phyloP scores from a whole-genome alignment of 2,888 invertebrate genomes.

The Patella depressa region DNA sequence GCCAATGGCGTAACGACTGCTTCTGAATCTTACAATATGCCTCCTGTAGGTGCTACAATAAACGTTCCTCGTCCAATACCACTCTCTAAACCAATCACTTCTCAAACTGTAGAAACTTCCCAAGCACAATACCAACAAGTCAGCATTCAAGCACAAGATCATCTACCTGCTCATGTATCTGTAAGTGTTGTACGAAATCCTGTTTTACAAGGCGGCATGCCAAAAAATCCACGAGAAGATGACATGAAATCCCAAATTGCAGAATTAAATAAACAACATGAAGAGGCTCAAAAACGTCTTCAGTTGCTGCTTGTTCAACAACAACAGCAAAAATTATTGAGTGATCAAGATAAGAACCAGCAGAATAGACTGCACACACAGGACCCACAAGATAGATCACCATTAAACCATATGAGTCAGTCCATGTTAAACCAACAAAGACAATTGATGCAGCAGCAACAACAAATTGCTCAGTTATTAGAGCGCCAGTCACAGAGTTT shows the following conservation, averaged over 20 bases:
- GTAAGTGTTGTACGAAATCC: not conserved
- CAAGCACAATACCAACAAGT: not conserved
- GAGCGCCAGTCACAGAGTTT: not conserved
- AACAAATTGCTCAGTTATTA: conserved; percentile 22
- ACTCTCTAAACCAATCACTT: not conserved
- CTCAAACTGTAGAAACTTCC: not conserved
- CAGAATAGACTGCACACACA: conserved; percentile 36
- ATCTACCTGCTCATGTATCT: not conserved
- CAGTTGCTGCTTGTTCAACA: conserved; percentile 51
- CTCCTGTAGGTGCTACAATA: conserved; percentile 41
- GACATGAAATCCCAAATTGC: conserved; percentile 59
- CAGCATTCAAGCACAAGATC: not conserved
- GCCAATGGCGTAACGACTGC: conserved; percentile 31
- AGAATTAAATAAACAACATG: conserved; percentile 62
- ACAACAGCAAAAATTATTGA: conserved; percentile 31
- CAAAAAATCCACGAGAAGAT: conserved; percentile 28
- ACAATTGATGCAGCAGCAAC: conserved; percentile 19
- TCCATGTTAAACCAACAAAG: conserved; percentile 7
- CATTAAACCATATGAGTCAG: conserved; percentile 13
- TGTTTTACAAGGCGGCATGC: not conserved
- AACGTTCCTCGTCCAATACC: conserved; percentile 59
- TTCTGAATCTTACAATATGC: conserved; percentile 17
- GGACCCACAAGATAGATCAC: conserved; percentile 29
- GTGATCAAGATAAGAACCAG: conserved; percentile 17
- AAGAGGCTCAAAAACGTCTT: conserved; percentile 60